Percentiles rank a stretch among this genome's conserved stretches.
phyloP scores from a whole-genome alignment of 2,113 vertebrate genomes.

The Promerops cafer region DNA sequence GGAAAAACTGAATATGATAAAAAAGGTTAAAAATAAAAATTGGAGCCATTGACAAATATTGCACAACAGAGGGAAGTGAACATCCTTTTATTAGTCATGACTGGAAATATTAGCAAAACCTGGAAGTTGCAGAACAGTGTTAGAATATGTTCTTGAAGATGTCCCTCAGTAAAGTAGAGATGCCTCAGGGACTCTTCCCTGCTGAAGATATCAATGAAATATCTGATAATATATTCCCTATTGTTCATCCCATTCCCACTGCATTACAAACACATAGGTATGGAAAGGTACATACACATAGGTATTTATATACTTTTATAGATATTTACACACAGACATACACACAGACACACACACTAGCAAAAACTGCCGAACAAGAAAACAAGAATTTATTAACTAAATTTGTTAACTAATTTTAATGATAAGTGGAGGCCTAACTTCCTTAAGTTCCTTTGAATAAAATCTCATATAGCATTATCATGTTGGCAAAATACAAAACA shows the following conservation, averaged over 20 bases:
- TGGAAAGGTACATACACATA: rapidly evolving
- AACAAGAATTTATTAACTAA: background rate
- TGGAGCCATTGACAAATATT: background rate
- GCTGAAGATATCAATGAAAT: background rate
- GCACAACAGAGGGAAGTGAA: background rate
- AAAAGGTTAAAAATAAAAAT: background rate
- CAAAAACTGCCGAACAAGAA: background rate
- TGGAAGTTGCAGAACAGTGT: background rate
- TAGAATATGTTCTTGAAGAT: background rate
- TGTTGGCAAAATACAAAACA: background rate
- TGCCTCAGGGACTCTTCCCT: background rate
- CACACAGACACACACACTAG: background rate
- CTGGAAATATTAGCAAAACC: background rate
- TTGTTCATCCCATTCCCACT: background rate
- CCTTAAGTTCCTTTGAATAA: background rate
- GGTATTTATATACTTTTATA: background rate
- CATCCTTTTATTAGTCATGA: background rate
- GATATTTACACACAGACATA: background rate
- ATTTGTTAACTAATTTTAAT: background rate
- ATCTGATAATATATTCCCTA: background rate
- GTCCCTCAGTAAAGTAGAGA: background rate
- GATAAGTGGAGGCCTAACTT: background rate
- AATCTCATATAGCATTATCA: background rate
- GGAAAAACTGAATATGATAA: background rate
- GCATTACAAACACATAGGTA: background rate